Conservation (phyloP, 2,113 vertebrate genomes). For the Petromus typicus region DNA sequence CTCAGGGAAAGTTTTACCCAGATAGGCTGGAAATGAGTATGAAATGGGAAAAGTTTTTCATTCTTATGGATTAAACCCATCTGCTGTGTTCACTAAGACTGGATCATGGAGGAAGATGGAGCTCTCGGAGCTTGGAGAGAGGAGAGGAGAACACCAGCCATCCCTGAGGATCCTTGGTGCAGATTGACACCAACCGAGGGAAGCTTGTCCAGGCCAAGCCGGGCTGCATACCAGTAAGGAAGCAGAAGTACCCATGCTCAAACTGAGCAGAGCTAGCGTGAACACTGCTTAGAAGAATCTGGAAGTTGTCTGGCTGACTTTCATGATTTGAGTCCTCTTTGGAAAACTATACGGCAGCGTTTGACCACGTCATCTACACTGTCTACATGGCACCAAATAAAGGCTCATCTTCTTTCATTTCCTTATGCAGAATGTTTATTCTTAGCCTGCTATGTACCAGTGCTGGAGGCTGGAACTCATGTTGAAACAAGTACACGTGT, state of each 20-base stretch:
- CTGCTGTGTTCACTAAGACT: slow-evolving; percentile 52
- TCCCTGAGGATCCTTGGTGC: not conserved
- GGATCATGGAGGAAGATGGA: slow-evolving; percentile 27
- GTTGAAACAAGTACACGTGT: not conserved
- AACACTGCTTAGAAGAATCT: slow-evolving; percentile 11
- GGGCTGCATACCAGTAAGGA: not conserved
- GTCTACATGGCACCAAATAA: slow-evolving; percentile 16
- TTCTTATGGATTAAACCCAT: slow-evolving; percentile 71
- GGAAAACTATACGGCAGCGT: slow-evolving; percentile 12
- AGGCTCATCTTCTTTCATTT: slow-evolving; percentile 41
- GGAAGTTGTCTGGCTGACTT: not conserved
- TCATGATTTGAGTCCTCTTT: not conserved
- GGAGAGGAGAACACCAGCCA: not conserved
- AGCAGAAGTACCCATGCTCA: not conserved
- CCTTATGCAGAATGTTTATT: slow-evolving; percentile 45
- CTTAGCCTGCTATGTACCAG: not conserved
- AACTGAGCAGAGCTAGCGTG: not conserved
- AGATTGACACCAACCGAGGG: not conserved
- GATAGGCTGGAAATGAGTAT: slow-evolving; percentile 68
- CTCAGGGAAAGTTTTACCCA: slow-evolving; percentile 71
- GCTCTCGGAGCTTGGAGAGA: slow-evolving; percentile 31
- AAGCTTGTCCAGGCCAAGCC: slow-evolving; percentile 1
- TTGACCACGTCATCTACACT: slow-evolving; percentile 22
- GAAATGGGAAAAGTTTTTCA: slow-evolving; percentile 65
- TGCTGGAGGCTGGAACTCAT: not conserved